These are phyloP conservation scores for Spinibarbus caldwelli DNA, from an alignment of 2,797 vertebrate genomes.

Conservation along the genomic window DNA sequence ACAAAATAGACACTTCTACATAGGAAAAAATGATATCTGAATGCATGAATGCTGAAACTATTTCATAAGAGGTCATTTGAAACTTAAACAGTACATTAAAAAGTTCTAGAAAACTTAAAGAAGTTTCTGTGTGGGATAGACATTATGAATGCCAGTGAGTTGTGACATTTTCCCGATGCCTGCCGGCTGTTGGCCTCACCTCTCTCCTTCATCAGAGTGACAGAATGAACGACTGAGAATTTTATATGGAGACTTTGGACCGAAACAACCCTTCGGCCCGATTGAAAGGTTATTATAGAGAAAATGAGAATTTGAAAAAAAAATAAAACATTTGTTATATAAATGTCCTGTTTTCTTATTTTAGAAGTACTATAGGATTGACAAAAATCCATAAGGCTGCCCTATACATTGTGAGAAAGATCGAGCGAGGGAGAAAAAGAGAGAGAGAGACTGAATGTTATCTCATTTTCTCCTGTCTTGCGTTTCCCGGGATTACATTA, in stretches of 20 bases:
- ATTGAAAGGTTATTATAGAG: constrained; percentile 4
- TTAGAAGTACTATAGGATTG: constrained; percentile 42
- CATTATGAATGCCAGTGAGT: not conserved
- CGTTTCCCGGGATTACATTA: constrained; percentile 55
- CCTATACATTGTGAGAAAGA: constrained; percentile 14
- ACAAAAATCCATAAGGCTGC: constrained; percentile 37
- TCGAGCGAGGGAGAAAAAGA: not conserved
- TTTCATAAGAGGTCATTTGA: not conserved
- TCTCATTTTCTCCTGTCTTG: constrained; percentile 49
- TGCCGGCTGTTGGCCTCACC: not conserved
- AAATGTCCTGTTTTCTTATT: constrained; percentile 58
- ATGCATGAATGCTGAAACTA: not conserved
- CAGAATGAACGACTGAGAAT: constrained; percentile 1
- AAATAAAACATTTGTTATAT: constrained; percentile 47
- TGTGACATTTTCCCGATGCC: constrained; percentile 9
- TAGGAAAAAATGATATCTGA: not conserved
- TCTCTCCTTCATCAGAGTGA: constrained; percentile 16
- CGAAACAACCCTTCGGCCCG: not conserved
- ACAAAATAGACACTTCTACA: not conserved
- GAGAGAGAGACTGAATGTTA: constrained; percentile 44
- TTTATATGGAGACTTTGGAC: not conserved
- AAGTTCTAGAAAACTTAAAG: not conserved
- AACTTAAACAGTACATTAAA: not conserved
- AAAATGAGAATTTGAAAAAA: constrained; percentile 10
- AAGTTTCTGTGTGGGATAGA: not conserved